These are phyloP conservation scores for Lepisosteus oculatus DNA, from an alignment of 2,113 vertebrate genomes.

Conservation along the genomic window DNA sequence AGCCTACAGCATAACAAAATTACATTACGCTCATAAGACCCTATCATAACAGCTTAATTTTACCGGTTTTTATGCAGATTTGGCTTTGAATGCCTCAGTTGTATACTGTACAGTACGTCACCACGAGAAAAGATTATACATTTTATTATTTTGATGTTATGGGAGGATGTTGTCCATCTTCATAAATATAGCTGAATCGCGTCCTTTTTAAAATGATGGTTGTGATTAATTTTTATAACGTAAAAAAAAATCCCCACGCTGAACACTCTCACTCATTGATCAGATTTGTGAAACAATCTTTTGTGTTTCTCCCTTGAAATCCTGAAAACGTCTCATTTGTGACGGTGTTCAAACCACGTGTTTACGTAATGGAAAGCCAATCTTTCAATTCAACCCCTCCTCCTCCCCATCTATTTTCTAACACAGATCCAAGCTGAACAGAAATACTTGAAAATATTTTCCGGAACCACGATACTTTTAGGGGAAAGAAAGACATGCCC, in stretches of 20 bases:
- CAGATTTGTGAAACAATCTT: slow-evolving; percentile 28
- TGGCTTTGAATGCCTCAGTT: not conserved
- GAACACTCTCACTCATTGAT: slow-evolving; percentile 12
- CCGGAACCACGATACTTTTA: slow-evolving; percentile 51
- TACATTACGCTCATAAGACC: no score
- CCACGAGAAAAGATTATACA: no score
- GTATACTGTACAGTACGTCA: not conserved
- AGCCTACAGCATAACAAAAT: not conserved
- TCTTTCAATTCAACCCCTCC: slow-evolving; percentile 81
- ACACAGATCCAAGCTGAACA: slow-evolving; percentile 68
- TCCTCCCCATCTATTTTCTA: slow-evolving; percentile 67
- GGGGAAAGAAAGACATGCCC: slow-evolving; percentile 39
- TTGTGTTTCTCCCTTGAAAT: slow-evolving; percentile 32
- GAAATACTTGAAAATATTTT: slow-evolving; percentile 64
- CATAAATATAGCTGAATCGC: no score
- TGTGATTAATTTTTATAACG: no score
- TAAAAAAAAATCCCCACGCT: no score
- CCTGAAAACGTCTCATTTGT: slow-evolving; percentile 65
- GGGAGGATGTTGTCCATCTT: no score
- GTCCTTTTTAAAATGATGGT: no score
- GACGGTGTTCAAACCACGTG: slow-evolving; percentile 84
- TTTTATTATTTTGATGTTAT: no score
- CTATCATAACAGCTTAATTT: no score
- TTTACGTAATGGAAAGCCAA: slow-evolving; percentile 85
- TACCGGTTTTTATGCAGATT: not conserved